A percentile compares a stretch with the other conserved stretches of the same genome.
These are phyloP conservation scores for Sipunculus nudus DNA, from an alignment of 2,888 invertebrate genomes.

Conservation along the genomic window DNA sequence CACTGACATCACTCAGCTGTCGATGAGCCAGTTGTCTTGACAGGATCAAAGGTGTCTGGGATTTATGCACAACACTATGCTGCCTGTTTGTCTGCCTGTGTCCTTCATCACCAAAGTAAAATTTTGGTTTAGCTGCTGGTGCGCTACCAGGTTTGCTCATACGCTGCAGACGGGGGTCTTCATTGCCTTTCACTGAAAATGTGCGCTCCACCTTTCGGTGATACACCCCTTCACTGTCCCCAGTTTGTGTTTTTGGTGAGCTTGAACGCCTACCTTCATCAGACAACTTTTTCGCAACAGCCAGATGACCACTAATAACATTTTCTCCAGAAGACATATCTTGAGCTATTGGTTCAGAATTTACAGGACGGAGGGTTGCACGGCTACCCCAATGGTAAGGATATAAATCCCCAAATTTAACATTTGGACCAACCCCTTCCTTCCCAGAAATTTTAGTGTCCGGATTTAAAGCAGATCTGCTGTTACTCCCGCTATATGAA, in stretches of 20 bases:
- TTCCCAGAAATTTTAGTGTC: too few species aligned
- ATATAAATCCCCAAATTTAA: neutral
- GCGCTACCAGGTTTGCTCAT: neutral
- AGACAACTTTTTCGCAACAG: constrained; percentile 66
- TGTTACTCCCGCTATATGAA: neutral
- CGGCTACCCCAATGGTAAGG: neutral
- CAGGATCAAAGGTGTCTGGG: neutral
- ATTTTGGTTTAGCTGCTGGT: too few species aligned
- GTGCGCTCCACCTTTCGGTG: constrained; percentile 84
- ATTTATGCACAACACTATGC: too few species aligned
- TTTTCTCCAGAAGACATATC: neutral
- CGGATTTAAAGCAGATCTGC: neutral
- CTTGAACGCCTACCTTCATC: constrained; percentile 66
- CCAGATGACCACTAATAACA: constrained; percentile 61
- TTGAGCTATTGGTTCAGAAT: constrained; percentile 31
- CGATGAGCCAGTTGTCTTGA: neutral
- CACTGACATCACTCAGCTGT: neutral
- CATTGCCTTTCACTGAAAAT: constrained; percentile 81
- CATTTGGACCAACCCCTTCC: too few species aligned
- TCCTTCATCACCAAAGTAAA: too few species aligned
- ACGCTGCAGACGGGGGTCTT: constrained; percentile 77
- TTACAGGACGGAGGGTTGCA: constrained; percentile 13
- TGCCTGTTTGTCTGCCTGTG: too few species aligned
- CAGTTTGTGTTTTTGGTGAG: neutral
- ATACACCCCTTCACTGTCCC: neutral